These are phyloP conservation scores for Neogobius melanostomus DNA, from an alignment of 2,113 vertebrate genomes.

Conservation along the genomic window DNA sequence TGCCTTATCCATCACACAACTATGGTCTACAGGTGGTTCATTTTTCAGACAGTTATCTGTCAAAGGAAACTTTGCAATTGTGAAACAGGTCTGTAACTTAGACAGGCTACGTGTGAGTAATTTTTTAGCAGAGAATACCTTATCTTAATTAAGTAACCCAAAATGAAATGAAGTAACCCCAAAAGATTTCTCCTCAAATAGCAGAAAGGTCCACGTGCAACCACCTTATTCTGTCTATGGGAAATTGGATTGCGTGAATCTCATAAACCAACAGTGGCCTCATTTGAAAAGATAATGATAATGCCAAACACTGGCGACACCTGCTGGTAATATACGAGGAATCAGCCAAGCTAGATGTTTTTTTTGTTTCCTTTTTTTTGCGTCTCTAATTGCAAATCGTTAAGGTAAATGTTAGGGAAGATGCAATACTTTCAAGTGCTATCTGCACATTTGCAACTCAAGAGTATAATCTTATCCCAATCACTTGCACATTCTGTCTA, in stretches of 20 bases:
- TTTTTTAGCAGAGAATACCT: neutral
- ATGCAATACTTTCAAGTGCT: neutral
- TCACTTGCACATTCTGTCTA: neutral
- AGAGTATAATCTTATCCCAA: neutral
- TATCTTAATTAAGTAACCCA: neutral
- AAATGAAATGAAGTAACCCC: neutral
- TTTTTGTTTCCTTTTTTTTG: neutral
- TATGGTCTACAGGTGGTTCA: neutral
- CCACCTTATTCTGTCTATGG: neutral
- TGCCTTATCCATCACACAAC: neutral
- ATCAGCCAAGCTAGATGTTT: neutral
- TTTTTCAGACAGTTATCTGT: neutral
- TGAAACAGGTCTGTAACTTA: neutral
- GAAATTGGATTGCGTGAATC: neutral
- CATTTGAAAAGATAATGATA: neutral
- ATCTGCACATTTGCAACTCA: neutral
- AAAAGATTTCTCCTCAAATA: neutral
- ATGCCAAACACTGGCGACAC: conserved; percentile 4
- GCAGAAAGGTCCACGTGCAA: no score
- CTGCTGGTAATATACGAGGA: neutral
- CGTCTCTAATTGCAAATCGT: neutral
- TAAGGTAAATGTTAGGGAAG: neutral
- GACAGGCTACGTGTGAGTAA: neutral
- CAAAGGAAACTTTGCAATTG: neutral
- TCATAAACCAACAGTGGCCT: neutral